phyloP scores from a whole-genome alignment of 1,140 invertebrate species.

The Zaprionus tsacasi region DNA sequence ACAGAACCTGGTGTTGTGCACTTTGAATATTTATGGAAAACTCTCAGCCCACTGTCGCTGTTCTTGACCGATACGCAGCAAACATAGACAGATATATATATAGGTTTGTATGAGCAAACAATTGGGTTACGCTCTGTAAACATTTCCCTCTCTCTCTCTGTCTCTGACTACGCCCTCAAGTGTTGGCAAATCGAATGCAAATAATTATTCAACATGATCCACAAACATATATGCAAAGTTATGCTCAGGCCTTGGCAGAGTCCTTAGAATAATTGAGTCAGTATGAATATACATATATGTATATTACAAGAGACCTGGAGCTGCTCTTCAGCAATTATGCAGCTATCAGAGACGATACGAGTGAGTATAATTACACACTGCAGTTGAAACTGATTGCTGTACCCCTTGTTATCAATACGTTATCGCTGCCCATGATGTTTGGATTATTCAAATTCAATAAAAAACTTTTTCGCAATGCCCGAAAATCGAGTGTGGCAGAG shows the following conservation, averaged over 20 bases:
- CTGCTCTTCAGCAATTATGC: slow-evolving; percentile 18
- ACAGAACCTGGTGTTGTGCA: slow-evolving; percentile 35
- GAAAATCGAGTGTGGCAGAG: slow-evolving; percentile 16
- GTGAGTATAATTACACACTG: slow-evolving; percentile 31
- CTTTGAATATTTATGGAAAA: slow-evolving; percentile 72
- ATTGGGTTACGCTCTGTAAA: not conserved
- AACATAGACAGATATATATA: not conserved
- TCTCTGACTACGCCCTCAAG: not conserved
- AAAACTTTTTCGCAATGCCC: slow-evolving; percentile 31
- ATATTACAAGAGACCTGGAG: no score
- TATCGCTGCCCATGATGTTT: slow-evolving; percentile 18
- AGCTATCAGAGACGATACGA: slow-evolving; percentile 8
- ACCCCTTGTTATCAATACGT: slow-evolving; percentile 6
- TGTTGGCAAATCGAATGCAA: slow-evolving; percentile 51
- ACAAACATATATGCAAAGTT: slow-evolving; percentile 2
- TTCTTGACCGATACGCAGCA: slow-evolving; percentile 26
- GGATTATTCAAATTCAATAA: slow-evolving; percentile 49
- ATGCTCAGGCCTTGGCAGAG: not conserved
- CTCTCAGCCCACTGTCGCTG: slow-evolving; percentile 7
- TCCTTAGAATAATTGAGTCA: slow-evolving; percentile 52
- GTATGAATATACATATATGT: slow-evolving; percentile 37
- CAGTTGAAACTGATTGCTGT: slow-evolving; percentile 14
- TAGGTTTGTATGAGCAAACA: not conserved
- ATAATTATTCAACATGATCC: slow-evolving; percentile 66
- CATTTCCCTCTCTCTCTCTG: not conserved